A percentile compares a stretch with the other conserved stretches of the same genome.
phyloP scores from a whole-genome alignment of 2,797 vertebrate genomes.

The Glossophaga mutica region DNA sequence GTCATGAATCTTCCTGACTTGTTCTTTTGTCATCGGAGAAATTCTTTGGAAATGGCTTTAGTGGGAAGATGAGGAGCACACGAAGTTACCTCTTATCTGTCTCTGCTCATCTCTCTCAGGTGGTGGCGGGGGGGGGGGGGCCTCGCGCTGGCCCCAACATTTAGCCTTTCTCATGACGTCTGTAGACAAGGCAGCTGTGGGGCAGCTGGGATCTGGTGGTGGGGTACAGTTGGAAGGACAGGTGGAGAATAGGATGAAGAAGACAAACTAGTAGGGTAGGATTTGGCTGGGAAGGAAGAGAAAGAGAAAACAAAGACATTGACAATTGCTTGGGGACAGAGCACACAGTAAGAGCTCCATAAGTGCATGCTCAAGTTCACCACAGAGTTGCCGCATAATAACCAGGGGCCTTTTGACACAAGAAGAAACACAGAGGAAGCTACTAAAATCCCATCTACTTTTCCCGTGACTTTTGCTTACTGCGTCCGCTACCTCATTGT shows the following conservation, averaged over 20 bases:
- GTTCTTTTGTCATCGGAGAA: background rate
- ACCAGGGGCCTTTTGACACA: background rate
- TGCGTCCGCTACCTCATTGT: background rate
- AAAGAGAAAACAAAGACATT: background rate
- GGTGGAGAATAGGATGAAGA: background rate
- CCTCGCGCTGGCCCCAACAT: background rate
- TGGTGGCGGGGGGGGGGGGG: rapidly evolving
- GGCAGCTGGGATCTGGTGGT: rapidly evolving
- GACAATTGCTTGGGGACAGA: background rate
- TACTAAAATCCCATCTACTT: background rate
- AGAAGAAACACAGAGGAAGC: background rate
- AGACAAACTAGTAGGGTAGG: background rate
- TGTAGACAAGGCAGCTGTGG: background rate
- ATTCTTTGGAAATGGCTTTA: background rate
- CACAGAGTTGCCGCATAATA: background rate
- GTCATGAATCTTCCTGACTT: background rate
- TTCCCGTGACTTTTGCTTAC: background rate
- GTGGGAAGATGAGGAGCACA: background rate
- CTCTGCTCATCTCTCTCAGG: background rate
- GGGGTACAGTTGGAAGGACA: background rate
- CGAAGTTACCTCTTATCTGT: background rate
- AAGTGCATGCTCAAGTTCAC: no score
- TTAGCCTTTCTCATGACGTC: background rate
- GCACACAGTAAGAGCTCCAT: background rate
- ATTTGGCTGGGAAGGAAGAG: background rate